These are phyloP conservation scores for Apodemia zela DNA, from an alignment of 2,888 invertebrate species.

Conservation along the genomic window DNA sequence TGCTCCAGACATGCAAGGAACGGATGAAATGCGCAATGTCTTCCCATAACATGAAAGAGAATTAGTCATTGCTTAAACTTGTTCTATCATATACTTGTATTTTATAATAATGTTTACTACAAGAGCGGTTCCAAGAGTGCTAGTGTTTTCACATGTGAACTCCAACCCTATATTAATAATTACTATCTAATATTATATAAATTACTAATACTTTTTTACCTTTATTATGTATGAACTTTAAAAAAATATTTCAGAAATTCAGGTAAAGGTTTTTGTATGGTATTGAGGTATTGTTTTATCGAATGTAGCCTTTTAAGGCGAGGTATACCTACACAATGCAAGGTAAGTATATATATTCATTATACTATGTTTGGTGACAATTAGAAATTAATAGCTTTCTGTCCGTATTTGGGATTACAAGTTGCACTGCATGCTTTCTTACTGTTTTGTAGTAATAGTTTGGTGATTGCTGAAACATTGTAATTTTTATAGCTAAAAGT, in stretches of 20 bases:
- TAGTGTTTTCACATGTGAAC: conserved; percentile 81
- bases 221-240: conserved; percentile 56
- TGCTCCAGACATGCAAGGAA: conserved; percentile 71
- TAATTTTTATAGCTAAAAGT: neutral
- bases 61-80: conserved; percentile 74
- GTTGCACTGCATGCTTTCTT: conserved; percentile 21
- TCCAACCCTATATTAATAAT: conserved; percentile 66
- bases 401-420: conserved; percentile 16
- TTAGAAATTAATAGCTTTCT: conserved; percentile 19
- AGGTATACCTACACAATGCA: conserved; percentile 51
- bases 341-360: conserved; percentile 59
- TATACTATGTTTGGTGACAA: conserved; percentile 18
- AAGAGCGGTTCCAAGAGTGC: conserved; percentile 76
- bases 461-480: conserved; percentile 1
- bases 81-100: conserved; percentile 62
- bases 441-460: conserved; percentile 12
- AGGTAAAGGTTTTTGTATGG: conserved; percentile 66
- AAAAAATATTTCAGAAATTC: conserved; percentile 65
- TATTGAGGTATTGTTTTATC: conserved; percentile 50
- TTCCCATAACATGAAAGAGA: conserved; percentile 76
- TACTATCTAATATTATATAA: conserved; percentile 72
- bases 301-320: conserved; percentile 69
- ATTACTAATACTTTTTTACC: conserved; percentile 70
- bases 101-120: conserved; percentile 68
- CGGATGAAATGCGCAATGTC: conserved; percentile 81